These are phyloP conservation scores for Chondrosia reniformis DNA, from an alignment of 37 sponge, comb jelly and placozoan genomes.

Conservation along the genomic window DNA sequence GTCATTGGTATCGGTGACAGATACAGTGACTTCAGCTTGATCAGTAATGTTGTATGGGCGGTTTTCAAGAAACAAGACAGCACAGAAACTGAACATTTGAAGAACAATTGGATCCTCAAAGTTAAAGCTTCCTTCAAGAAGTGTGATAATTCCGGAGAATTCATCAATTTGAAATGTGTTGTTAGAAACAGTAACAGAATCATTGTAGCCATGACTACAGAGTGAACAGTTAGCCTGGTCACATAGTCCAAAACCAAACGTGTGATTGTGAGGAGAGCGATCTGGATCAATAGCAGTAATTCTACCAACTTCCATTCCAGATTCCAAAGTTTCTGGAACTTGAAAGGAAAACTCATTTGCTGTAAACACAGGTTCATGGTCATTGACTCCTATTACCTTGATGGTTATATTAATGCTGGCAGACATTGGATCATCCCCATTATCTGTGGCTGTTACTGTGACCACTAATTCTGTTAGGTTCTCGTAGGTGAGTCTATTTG, in stretches of 20 bases:
- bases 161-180: constrained; percentile 27
- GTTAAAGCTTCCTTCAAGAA: background rate
- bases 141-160: constrained; percentile 35
- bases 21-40: constrained; percentile 23
- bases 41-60: constrained; percentile 20
- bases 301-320: background rate
- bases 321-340: constrained; percentile 15
- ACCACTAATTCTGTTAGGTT: constrained; percentile 20
- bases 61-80: constrained; percentile 21
- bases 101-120: background rate
- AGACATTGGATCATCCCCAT: constrained; percentile 23
- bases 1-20: constrained; percentile 45
- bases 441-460: constrained; percentile 32
- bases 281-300: constrained; percentile 15
- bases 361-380: constrained; percentile 60
- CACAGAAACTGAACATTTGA: constrained; percentile 12
- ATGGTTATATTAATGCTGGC: constrained; percentile 12
- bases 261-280: background rate
- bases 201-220: background rate
- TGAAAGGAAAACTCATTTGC: constrained; percentile 28
- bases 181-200: background rate
- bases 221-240: background rate
- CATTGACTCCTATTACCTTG: constrained; percentile 32
- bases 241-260: constrained; percentile 2
- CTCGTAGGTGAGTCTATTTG: constrained; percentile 38